Base-by-base conservation (phyloP, 2,113 vertebrate genomes). In the Madoqua kirkii region DNA sequence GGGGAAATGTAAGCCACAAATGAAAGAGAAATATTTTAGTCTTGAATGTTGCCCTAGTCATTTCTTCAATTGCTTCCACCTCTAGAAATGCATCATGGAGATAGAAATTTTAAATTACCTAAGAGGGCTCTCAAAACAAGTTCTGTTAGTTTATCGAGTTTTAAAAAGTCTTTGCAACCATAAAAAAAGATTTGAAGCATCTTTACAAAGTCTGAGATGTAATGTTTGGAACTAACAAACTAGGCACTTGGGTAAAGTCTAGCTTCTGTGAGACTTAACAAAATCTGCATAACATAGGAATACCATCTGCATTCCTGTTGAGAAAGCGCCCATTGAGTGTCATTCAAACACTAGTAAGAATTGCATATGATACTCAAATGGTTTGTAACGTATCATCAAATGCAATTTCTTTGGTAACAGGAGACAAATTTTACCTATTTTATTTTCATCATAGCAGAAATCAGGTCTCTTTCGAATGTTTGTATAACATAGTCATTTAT, bases 241-340 rank as follows among this genome's bases (percentile, higher is more conserved):
- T 97, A 97, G 97, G 79, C 96, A 96, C 95, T 90, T 94, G 97
- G 97, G 95, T 97, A 89, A 97, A 97, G 94, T 93, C 88, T 91
- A 96, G 94, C 60, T 94, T 94, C 95, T 52, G 91, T 93, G 95
- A 95, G 95, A 93, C 84, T 97, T 96, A 91, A 74, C 45, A 89
- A 97, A 97, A 97, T 97, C 91, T 94, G 50, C 97, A 94, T 97
- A 97, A 97, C 89, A 79, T 48, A 87, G 81, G 86, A 88, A 86
- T 45, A 91, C 94, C 98, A 97, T 97, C 95, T 96, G 97, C 82
- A 93, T 48, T 79, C 33, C 87, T 91, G 93, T 86, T 7, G 0
- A 94, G 88, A 93, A 96, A 95, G 82, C 33, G 88, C 67, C 97
- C 96, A 85, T 83, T 16, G 94, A 97, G 97, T 86, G 89, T 89